Evolutionary conservation across 2,888 invertebrate species (phyloP).

Genomic region (Enoplolaimus lenunculus): DNA sequence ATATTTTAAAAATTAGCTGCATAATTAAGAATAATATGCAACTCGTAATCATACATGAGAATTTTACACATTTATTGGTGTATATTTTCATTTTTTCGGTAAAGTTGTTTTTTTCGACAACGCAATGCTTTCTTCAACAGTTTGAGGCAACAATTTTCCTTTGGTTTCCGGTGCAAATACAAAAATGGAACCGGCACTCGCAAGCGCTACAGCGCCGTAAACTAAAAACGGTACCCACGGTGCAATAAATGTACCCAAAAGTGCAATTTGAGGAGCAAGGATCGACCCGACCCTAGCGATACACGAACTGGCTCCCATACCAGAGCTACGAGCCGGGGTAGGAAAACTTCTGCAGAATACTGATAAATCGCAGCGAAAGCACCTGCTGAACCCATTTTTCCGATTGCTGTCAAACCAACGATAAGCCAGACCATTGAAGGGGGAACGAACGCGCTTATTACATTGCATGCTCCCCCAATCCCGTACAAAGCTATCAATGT

Average conservation of each 20-base stretch:
- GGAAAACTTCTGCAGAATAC: constrained; percentile 23
- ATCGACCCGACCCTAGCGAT: constrained; percentile 21
- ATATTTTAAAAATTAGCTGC: too few species aligned
- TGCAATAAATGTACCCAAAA: constrained; percentile 19
- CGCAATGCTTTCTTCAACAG: constrained; percentile 16
- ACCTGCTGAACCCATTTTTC: constrained; percentile 15
- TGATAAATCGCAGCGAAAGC: constrained; percentile 22
- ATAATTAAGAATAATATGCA: too few species aligned
- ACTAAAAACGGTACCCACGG: constrained; percentile 20
- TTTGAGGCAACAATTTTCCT: constrained; percentile 20
- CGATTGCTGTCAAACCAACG: constrained; percentile 6
- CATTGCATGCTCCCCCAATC: constrained; percentile 1
- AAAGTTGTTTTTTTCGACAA: too few species aligned
- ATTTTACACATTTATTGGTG: too few species aligned
- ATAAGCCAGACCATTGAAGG: neutral
- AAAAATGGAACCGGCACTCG: constrained; percentile 3
- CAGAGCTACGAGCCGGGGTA: constrained; percentile 21
- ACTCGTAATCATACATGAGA: too few species aligned
- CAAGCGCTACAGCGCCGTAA: constrained; percentile 13
- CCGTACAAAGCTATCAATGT: constrained; percentile 5
- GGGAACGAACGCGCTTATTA: neutral
- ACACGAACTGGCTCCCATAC: constrained; percentile 19
- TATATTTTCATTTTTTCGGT: too few species aligned
- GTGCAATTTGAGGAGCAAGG: constrained; percentile 20
- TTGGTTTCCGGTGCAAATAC: constrained; percentile 23